A percentile compares a stretch with the other conserved stretches of the same genome.
Conservation (phyloP, 2,797 vertebrate genomes). For the Danio jaintianensis region DNA sequence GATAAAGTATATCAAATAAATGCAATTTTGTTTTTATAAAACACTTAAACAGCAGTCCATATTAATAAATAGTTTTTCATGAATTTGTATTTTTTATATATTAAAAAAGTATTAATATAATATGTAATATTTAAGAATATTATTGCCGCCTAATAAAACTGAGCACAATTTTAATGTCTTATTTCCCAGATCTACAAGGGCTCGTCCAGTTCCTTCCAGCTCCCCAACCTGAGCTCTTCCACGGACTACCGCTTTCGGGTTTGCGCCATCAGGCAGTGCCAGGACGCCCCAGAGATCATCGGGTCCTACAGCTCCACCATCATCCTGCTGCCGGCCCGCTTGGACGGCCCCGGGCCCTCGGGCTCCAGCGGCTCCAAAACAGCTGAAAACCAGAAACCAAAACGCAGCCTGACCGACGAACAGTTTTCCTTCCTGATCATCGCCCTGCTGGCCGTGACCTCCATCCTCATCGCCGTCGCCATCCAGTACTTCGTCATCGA, state of each 20-base stretch:
- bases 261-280: constrained; percentile 93
- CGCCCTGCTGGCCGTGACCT: constrained; percentile 92
- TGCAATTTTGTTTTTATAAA: no score
- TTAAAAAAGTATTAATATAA: no score
- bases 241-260: constrained; percentile 93
- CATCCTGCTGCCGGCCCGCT: constrained; percentile 87
- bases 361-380: constrained; percentile 74
- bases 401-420: constrained; percentile 90
- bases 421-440: constrained; percentile 97
- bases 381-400: constrained; percentile 77
- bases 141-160: background rate
- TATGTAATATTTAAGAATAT: background rate
- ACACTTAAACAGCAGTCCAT: no score
- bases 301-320: constrained; percentile 92
- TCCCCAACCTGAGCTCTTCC: constrained; percentile 87
- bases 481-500: constrained; percentile 99
- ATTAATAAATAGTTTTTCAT: no score
- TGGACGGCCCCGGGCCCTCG: constrained; percentile 75
- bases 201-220: constrained; percentile 84
- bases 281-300: constrained; percentile 88
- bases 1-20: no score
- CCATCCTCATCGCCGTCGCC: constrained; percentile 96
- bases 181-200: constrained; percentile 87
- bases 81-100: no score
- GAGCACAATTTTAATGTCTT: no score